A percentile compares a stretch with the other conserved stretches of the same genome.
phyloP scores from a whole-genome alignment of 2,888 invertebrate species.

The Gisinianus flammeolus region DNA sequence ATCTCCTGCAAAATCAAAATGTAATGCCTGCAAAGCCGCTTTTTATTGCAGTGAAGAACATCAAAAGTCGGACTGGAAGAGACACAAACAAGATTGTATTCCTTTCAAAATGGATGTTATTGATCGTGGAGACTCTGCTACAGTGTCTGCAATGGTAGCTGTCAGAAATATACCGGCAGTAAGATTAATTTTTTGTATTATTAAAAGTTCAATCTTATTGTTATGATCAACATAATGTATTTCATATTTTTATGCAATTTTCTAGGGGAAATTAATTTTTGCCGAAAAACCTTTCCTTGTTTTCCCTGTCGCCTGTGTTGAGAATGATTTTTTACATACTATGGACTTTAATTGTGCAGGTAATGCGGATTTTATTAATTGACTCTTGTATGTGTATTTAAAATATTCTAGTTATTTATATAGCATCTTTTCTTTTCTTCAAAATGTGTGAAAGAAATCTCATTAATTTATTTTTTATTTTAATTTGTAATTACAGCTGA shows the following conservation, averaged over 20 bases:
- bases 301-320: conserved; percentile 48
- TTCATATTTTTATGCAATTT: too few species aligned
- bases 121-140: conserved; percentile 35
- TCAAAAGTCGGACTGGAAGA: conserved; percentile 53
- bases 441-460: too few species aligned
- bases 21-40: conserved; percentile 50
- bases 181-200: too few species aligned
- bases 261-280: conserved; percentile 50
- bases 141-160: conserved; percentile 44
- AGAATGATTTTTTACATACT: conserved; percentile 46
- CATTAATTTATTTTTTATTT: too few species aligned
- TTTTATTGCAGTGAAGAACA: conserved; percentile 56
- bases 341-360: conserved; percentile 50
- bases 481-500: too few species aligned
- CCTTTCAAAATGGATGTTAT: conserved; percentile 48
- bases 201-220: too few species aligned
- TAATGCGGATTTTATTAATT: too few species aligned
- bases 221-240: too few species aligned
- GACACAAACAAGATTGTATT: conserved; percentile 49
- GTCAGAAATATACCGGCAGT: conserved; percentile 52
- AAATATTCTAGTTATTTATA: too few species aligned
- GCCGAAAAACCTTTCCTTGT: conserved; percentile 53
- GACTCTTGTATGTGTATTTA: too few species aligned
- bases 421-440: too few species aligned
- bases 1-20: conserved; percentile 50